phyloP scores from a whole-genome alignment of 2,888 invertebrate genomes.

The Tortrix viridana region DNA sequence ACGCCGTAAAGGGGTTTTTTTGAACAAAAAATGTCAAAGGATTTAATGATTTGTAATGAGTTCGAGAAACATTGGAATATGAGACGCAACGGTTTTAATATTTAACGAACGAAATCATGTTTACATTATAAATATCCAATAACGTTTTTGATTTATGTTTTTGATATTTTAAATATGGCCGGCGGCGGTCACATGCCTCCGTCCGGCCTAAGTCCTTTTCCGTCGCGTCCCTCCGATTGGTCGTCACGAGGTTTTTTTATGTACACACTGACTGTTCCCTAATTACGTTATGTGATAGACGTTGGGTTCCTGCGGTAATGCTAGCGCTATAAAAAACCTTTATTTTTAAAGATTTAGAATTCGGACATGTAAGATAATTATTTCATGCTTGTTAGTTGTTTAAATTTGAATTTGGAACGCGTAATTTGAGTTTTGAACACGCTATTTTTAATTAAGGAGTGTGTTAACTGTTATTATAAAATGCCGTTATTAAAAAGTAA shows the following conservation, averaged over 20 bases:
- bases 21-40: conserved; percentile 43
- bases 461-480: conserved; percentile 33
- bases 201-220: conserved; percentile 55
- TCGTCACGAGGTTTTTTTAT: conserved; percentile 62
- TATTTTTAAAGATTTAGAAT: conserved; percentile 53
- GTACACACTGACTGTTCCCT: conserved; percentile 64
- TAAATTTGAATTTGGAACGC: conserved; percentile 42
- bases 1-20: conserved; percentile 45
- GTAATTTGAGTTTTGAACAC: conserved; percentile 45
- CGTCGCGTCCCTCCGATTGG: conserved; percentile 67
- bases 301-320: conserved; percentile 59
- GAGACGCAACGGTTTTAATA: conserved; percentile 29
- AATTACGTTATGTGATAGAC: conserved; percentile 68
- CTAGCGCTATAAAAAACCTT: conserved; percentile 51
- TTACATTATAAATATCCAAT: conserved; percentile 75
- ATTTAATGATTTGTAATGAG: conserved; percentile 52
- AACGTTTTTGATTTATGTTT: conserved; percentile 76
- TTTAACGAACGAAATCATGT: conserved; percentile 64
- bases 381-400: conserved; percentile 29
- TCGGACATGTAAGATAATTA: conserved; percentile 32
- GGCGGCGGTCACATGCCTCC: conserved; percentile 62
- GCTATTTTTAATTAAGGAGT: conserved; percentile 33
- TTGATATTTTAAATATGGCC: conserved; percentile 79
- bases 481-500: conserved; percentile 50
- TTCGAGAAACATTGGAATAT: conserved; percentile 45